phyloP scores from a whole-genome alignment of 2,113 vertebrate genomes.

The Aviceda subcristata region DNA sequence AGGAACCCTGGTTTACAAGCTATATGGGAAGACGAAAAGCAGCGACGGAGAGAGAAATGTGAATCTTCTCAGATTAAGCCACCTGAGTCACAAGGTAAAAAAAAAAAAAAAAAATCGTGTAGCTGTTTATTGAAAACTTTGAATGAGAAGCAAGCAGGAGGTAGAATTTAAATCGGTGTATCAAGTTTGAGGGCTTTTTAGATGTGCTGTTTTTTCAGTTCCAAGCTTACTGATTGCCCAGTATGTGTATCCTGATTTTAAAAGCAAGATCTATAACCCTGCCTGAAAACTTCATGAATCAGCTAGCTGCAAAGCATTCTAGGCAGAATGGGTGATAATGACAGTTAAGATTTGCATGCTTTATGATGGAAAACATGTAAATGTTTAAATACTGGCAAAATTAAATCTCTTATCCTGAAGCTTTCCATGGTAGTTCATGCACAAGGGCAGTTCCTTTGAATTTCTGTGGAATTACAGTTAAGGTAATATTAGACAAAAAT shows the following conservation, averaged over 20 bases:
- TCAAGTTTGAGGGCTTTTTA: neutral
- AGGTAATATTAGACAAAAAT: neutral
- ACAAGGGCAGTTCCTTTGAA: neutral
- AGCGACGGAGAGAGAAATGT: conserved; percentile 86
- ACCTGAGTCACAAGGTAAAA: conserved; percentile 89
- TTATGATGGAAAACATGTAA: neutral
- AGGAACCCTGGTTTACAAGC: conserved; percentile 93
- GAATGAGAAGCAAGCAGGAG: neutral
- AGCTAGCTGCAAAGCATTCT: neutral
- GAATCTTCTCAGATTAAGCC: conserved; percentile 86
- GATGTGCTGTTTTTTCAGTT: neutral
- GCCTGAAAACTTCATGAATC: neutral
- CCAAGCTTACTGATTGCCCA: neutral
- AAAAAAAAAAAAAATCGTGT: neutral
- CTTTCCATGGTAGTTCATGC: neutral
- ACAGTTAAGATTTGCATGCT: neutral
- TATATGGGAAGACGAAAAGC: conserved; percentile 99
- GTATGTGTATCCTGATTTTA: neutral
- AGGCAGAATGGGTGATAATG: neutral
- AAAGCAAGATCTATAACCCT: neutral
- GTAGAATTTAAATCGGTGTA: neutral
- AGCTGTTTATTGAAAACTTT: neutral
- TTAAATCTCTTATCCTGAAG: neutral
- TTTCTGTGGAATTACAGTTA: neutral
- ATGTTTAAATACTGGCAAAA: neutral